Evolutionary conservation across 2,888 invertebrate species (phyloP), one percentile per base, ranked within the genome.

Genomic region (Thalpophila matura): DNA sequence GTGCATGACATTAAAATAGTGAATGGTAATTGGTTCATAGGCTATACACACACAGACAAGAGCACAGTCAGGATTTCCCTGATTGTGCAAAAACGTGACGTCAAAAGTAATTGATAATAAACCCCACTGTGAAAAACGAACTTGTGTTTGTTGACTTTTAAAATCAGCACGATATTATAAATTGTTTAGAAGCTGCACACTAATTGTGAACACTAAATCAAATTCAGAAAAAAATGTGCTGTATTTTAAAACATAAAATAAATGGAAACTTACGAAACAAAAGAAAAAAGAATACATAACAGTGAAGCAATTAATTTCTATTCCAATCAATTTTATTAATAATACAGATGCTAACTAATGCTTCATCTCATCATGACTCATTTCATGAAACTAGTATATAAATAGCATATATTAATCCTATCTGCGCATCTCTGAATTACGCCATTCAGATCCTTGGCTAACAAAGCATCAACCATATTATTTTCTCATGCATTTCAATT

Each of bases 401-500:
- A 33, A 33, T 20, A 43, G 14, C 9, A 46, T 9, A 22, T 14
- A 51, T n/a, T n/a, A 18, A 6, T 26, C 6, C 10, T 62, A 53
- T 56, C 31, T 26, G 16, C 24, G 14, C 45, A 58, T 46, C 31
- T 57, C 20, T 16, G 10, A 47, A 50, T 56, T 51, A 20, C 40
- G n/a, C 16, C 24, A 68, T 50, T 12, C 22, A 53, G 5, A 47
- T 67, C 60, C 58, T 56, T 69, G 45, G 46, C 4, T 14, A 50
- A 65, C 61, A 72, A 70, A 55, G 60, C 33, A 37, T 37, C 31
- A 47, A 20, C 18, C 26, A 20, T 50, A 38, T 26, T 20, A 43
- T 50, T 76, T 77, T 49, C 63, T 59, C 58, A 63, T 61, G 54
- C 57, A 54, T 66, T 49, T 47, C 22, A 70, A 79, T 69, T 31